Base-by-base conservation (phyloP, 2,113 vertebrate genomes). In the Scartelaos histophorus region DNA sequence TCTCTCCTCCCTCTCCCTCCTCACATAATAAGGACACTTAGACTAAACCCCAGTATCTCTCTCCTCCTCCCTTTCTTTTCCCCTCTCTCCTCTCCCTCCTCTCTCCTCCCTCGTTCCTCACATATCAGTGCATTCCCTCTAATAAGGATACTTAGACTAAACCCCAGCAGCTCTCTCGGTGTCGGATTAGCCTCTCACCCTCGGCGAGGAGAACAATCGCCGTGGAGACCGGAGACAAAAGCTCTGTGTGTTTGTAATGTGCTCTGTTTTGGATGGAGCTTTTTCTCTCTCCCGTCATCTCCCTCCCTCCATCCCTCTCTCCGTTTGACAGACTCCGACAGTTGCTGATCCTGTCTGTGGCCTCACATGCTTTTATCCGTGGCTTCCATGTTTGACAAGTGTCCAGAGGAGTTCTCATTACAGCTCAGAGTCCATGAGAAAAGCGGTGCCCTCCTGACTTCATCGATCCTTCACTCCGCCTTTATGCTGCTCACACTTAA, bases 101-200 rank as follows among this genome's bases (percentile, higher is more conserved):
- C 75, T 60, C 66, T 74, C 68, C 84, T 75, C 75, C 79, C 82
- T 83, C 73, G 46, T 68, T 65, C 69, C 54, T 58, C 61, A 70
- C 84, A 74, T 87, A 81, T 88, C 88, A 77, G 73, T 78, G 71
- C 86, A 87, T 90, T 91, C 84, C 74, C 78, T 69, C 82, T 92
- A 93, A 93, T 92, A 93, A 90, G 88, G 85, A 87, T 91, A 88
- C 88, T 92, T 87, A 79, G 76, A 87, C 82, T 87, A 90, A 93
- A 92, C 93, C 92, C 90, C 82, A 84, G 82, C 79, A 85, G 89
- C 86, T 88, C 75, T 71, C 74, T 87, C 86, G 84, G 84, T 81
- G 74, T 85, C 75, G 88, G 91, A 90, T 92, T 92, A 92, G 84
- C 73, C 70, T 85, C 78, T 85, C 84, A 88, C 89, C 87, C 85